phyloP scores from a whole-genome alignment of 37 sponge, comb jelly and placozoan genomes.

The Hormiphora californensis region DNA sequence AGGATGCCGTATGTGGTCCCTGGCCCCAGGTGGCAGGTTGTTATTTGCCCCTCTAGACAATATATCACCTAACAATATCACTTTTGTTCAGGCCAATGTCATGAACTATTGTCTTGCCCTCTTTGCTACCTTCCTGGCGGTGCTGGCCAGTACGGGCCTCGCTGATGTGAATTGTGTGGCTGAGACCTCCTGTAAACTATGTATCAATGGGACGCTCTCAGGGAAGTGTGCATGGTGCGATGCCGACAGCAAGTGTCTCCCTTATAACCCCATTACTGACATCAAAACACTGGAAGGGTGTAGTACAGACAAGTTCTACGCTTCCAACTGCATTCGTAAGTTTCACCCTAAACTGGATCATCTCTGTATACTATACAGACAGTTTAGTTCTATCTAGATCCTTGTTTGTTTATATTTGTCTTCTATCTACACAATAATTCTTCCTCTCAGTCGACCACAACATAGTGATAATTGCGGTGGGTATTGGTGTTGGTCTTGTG shows the following conservation, averaged over 20 bases:
- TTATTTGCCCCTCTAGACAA: too few relatives aligned
- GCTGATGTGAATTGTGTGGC: too few relatives aligned
- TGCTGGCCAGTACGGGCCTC: too few relatives aligned
- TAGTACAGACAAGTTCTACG: neutral
- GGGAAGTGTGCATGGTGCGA: slow-evolving; percentile 31
- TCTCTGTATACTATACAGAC: neutral
- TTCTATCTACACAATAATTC: neutral
- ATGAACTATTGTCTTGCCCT: too few relatives aligned
- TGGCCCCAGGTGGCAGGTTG: too few relatives aligned
- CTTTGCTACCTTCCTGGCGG: too few relatives aligned
- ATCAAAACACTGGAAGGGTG: neutral
- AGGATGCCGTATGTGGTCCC: too few relatives aligned
- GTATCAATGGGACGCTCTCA: neutral
- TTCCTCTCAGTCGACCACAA: neutral
- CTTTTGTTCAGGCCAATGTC: too few relatives aligned
- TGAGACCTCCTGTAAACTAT: neutral
- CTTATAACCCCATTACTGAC: neutral
- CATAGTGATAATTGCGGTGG: neutral
- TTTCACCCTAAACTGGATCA: neutral
- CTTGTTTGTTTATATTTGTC: too few relatives aligned
- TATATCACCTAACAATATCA: too few relatives aligned
- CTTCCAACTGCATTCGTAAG: slow-evolving; percentile 23
- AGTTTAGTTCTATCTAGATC: too few relatives aligned
- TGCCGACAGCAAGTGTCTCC: neutral
- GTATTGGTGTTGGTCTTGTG: neutral